Conservation (phyloP, 2,888 invertebrate genomes). For the Xylocampa areola region DNA sequence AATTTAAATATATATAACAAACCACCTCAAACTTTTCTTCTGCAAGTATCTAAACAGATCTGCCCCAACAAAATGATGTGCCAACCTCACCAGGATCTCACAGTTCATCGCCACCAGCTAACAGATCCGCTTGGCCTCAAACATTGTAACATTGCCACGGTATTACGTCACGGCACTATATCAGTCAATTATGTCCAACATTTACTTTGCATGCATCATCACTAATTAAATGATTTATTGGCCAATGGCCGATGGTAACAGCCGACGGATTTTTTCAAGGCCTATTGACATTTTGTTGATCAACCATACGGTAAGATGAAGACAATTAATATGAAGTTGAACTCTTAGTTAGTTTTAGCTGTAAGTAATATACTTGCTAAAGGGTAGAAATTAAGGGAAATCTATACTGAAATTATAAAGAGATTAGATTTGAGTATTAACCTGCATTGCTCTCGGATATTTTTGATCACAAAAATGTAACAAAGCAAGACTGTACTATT, state of each 20-base stretch:
- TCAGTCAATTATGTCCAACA: slow-evolving; percentile 19
- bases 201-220: slow-evolving; percentile 46
- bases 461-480: no score
- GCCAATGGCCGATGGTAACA: background rate
- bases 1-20: no score
- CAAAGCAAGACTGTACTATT: no score
- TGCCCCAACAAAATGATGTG: slow-evolving; percentile 5
- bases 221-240: slow-evolving; percentile 43
- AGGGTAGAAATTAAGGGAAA: no score
- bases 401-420: no score
- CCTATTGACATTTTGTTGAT: background rate
- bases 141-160: slow-evolving; percentile 34
- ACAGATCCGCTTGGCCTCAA: slow-evolving; percentile 48
- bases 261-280: background rate
- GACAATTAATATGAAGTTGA: no score
- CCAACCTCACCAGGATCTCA: slow-evolving; percentile 41
- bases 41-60: background rate
- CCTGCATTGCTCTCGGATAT: no score
- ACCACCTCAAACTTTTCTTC: background rate
- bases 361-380: no score
- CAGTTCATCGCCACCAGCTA: slow-evolving; percentile 32
- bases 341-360: no score
- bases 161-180: slow-evolving; percentile 47
- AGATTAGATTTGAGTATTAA: no score
- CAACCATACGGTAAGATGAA: no score